Evolutionary conservation across 2,797 vertebrate species (phyloP), one percentile per base, ranked within the genome.

Genomic region (Champsocephalus esox): DNA sequence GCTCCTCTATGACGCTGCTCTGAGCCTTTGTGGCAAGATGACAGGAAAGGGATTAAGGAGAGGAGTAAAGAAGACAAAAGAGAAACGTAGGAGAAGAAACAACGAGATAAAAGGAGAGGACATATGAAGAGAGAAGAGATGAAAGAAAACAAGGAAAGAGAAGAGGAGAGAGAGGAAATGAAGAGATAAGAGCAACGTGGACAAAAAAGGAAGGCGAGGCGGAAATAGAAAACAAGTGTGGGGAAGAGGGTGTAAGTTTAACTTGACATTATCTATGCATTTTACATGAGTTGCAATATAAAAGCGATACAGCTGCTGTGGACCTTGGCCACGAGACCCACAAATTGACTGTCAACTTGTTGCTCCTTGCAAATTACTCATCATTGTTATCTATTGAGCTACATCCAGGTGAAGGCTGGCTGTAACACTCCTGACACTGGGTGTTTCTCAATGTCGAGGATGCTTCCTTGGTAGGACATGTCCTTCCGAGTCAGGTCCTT

Each of bases 1-100:
- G 88, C 84, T 85, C 86, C 89, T 52, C 68, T n/a, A 60, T 91
- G 92, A 92, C 86, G 88, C 74, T 86, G 73, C 80, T 85, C 64
- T 64, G 89, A 81, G 86, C 86, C 85, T 77, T 5, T 48, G 85
- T 64, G 80, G 43, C 44, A 32, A 32, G 16, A 62, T 8, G 64
- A 19, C 34, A 38, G 34, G 8, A 38, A 38, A 38, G 34, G 34
- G 34, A 59, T 28, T 46, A 13, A 4, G 24, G n/a, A 28, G 11
- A 16, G 41, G 62, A 62, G 49, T 12, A 14, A 43, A 56, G 44
- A 43, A 41, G n/a, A 49, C 17, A 38, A 41, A 41, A 44, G n/a
- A 43, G 0, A 21, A 61, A 4, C 16, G 1, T 38, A 16, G 2
- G 28, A 32, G 1, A 8, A 0, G 24, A 28, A 19, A 54, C 5